Conservation (phyloP, 92 coral and sea anemone genomes). For the Umimayanthus kanabou region DNA sequence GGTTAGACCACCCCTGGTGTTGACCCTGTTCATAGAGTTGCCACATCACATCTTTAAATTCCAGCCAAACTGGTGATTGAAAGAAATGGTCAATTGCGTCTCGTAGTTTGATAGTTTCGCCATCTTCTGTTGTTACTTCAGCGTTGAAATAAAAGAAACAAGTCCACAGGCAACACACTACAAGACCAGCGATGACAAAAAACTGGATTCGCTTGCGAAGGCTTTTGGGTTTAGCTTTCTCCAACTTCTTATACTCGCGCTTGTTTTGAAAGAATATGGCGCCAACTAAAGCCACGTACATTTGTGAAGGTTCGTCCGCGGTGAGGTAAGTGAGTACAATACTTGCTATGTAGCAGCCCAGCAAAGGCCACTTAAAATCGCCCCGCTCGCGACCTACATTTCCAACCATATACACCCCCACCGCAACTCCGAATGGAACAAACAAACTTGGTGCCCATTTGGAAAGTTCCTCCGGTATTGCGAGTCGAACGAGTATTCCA, state of each 20-base stretch:
- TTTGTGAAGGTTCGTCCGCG: conserved; percentile 85
- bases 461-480: conserved; percentile 85
- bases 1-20: conserved; percentile 91
- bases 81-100: conserved; percentile 97
- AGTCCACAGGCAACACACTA: conserved; percentile 84
- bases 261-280: conserved; percentile 81
- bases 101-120: conserved; percentile 92
- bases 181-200: conserved; percentile 73
- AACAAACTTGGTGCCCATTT: conserved; percentile 75
- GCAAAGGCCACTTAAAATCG: conserved; percentile 79
- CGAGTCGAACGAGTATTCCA: conserved; percentile 88
- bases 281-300: conserved; percentile 91
- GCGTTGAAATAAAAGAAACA: conserved; percentile 96
- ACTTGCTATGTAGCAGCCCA: conserved; percentile 70
- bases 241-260: conserved; percentile 66
- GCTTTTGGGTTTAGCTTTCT: conserved; percentile 57
- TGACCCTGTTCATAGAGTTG: conserved; percentile 89
- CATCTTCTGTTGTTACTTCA: conserved; percentile 94
- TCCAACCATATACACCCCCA: conserved; percentile 94
- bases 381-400: conserved; percentile 96
- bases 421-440: conserved; percentile 94
- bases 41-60: conserved; percentile 90
- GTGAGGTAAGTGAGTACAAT: conserved; percentile 69
- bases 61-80: conserved; percentile 96
- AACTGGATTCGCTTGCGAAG: conserved; percentile 81